phyloP scores from a whole-genome alignment of 1,140 invertebrate species.

The Aphis craccivora region DNA sequence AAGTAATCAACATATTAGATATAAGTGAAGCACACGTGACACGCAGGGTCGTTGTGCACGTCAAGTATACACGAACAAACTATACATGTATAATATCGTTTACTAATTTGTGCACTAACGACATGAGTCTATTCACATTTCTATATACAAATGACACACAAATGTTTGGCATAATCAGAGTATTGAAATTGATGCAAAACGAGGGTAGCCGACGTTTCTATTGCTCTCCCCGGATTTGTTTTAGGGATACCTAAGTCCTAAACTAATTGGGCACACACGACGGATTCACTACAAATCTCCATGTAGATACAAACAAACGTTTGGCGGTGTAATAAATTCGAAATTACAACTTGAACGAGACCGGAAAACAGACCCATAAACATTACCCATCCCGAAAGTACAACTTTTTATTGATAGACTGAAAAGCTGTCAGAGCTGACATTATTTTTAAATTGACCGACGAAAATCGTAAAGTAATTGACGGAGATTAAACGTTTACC shows the following conservation, averaged over 20 bases:
- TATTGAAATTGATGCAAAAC: conserved; percentile 1
- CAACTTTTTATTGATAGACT: background rate
- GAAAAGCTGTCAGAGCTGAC: background rate
- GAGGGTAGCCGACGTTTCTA: background rate
- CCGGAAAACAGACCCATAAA: background rate
- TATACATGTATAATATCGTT: no score
- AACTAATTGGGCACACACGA: background rate
- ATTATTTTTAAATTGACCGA: background rate
- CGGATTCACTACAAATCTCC: background rate
- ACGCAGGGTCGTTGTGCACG: no score
- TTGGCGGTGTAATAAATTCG: background rate
- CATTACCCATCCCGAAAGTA: background rate
- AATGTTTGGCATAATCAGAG: conserved; percentile 10
- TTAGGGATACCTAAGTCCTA: background rate
- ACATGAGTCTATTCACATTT: no score
- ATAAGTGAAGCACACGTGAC: no score
- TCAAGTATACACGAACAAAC: no score
- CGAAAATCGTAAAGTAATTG: no score
- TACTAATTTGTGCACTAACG: no score
- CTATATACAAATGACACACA: background rate
- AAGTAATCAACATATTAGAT: no score
- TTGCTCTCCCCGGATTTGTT: background rate
- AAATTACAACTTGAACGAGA: background rate
- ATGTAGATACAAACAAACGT: background rate
- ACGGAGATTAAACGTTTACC: no score